These are phyloP conservation scores for Sclerodermus sp. DNA, from an alignment of 2,888 invertebrate genomes.

Conservation along the genomic window DNA sequence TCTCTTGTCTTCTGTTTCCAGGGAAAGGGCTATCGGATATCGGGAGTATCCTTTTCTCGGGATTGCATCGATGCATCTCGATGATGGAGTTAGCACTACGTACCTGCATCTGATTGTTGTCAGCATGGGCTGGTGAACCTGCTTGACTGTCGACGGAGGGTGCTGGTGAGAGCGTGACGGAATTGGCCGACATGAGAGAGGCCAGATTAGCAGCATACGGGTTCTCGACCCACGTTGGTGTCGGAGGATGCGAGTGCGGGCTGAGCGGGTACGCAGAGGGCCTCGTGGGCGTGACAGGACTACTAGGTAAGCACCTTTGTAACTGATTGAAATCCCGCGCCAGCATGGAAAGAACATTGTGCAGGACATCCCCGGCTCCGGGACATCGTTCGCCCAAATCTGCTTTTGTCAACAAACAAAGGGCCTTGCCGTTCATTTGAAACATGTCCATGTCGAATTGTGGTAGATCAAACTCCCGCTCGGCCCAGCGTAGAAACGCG, in stretches of 20 bases:
- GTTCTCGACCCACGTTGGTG: conserved; percentile 71
- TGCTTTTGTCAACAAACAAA: conserved; percentile 85
- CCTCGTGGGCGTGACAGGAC: conserved; percentile 77
- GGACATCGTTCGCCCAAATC: conserved; percentile 91
- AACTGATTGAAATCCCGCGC: conserved; percentile 79
- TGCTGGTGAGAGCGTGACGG: conserved; percentile 87
- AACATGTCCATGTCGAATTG: conserved; percentile 91
- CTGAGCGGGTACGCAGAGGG: conserved; percentile 77
- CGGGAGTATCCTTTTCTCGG: too few relatives aligned
- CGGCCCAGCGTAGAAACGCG: conserved; percentile 87
- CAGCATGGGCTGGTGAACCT: conserved; percentile 80
- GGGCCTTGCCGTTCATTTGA: conserved; percentile 96
- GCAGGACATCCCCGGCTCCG: conserved; percentile 89
- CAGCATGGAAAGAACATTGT: conserved; percentile 88
- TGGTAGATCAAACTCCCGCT: conserved; percentile 88
- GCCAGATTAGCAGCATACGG: conserved; percentile 66
- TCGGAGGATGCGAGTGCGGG: conserved; percentile 80
- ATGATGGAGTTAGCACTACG: neutral
- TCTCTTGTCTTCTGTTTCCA: too few relatives aligned
- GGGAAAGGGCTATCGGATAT: too few relatives aligned
- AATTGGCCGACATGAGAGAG: conserved; percentile 78
- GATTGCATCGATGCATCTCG: too few relatives aligned
- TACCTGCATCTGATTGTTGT: conserved; percentile 54
- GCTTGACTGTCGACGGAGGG: conserved; percentile 87
- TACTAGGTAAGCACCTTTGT: conserved; percentile 78